These are phyloP conservation scores for Amyelois transitella DNA, from an alignment of 1,140 invertebrate species.

Conservation along the genomic window DNA sequence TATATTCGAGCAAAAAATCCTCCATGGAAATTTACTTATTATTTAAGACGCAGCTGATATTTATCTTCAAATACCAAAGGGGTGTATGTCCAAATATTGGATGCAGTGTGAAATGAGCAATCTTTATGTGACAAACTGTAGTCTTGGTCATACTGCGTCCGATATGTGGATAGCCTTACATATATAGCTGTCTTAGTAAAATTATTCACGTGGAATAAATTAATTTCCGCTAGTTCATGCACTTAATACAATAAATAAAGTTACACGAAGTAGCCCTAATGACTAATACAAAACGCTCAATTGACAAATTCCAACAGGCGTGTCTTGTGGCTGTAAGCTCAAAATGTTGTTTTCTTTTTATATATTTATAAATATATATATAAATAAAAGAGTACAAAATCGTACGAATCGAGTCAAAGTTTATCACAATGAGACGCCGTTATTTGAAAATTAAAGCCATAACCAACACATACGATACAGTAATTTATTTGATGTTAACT, in stretches of 20 bases:
- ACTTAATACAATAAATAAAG: conserved; percentile 3
- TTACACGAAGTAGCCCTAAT: neutral
- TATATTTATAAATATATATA: neutral
- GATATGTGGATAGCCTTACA: neutral
- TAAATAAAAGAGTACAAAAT: neutral
- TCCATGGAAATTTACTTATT: too few relatives aligned
- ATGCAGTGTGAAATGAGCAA: neutral
- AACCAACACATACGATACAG: conserved; percentile 27
- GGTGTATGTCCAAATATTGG: neutral
- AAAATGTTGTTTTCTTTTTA: neutral
- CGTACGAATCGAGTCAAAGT: neutral
- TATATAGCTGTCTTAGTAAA: neutral
- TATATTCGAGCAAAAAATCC: too few relatives aligned
- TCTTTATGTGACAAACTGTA: too few relatives aligned
- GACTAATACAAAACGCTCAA: conserved; percentile 3
- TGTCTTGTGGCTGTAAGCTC: neutral
- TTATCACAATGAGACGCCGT: neutral
- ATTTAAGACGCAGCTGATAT: neutral
- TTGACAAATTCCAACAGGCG: conserved; percentile 3
- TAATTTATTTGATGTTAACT: conserved; percentile 13
- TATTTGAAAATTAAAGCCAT: conserved; percentile 36
- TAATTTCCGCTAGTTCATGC: neutral
- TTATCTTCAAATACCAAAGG: neutral
- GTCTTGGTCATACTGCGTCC: too few relatives aligned
- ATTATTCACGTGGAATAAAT: neutral